Base-by-base conservation (phyloP, 2,888 invertebrate species). In the Drosophila gaucha region DNA sequence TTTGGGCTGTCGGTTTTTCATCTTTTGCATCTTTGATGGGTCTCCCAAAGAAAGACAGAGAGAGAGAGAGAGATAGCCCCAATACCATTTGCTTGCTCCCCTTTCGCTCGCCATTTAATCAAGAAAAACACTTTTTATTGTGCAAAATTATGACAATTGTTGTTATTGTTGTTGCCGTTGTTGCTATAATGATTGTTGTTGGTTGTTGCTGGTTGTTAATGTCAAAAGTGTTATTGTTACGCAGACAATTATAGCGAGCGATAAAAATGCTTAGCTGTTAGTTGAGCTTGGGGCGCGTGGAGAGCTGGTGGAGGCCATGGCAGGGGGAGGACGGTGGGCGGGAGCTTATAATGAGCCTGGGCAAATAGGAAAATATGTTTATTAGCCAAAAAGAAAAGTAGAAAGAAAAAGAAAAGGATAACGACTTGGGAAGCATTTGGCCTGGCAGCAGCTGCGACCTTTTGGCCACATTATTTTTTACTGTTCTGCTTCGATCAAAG, bases 81-180 rank as follows among this genome's bases (percentile, higher is more conserved):
- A 39, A 39, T 24, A 14, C n/a, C 38, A 39, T n/a, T 39, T 6
- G 9, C 20, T 8, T 16, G 12, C 38, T 12, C 28, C 47, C 54
- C 44, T 39, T 41, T 26, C 30, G 72, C 55, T 28, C 18, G 63
- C 77, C 80, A 86, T 84, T 84, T 84, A 84, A 84, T 88, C 88
- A 84, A 84, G 77, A 74, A 84, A 86, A 84, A 84, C 86, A 79
- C 83, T 88, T 84, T 88, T 84, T 88, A 84, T 88, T 88, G 86
- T 88, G 70, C 52, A 74, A 72, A 86, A 86, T 84, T 86, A 82
- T 82, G 87, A 87, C 77, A 87, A 78, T 67, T 59, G 57, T 51
- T 63, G 49, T 54, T 62, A 59, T 22, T 35, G 18, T 58, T 59
- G 18, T 50, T 56, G 46, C 50, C 54, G 39, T 44, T 43, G 64